Base-by-base conservation (phyloP, 1,140 invertebrate species). In the Hycleus phaleratus region DNA sequence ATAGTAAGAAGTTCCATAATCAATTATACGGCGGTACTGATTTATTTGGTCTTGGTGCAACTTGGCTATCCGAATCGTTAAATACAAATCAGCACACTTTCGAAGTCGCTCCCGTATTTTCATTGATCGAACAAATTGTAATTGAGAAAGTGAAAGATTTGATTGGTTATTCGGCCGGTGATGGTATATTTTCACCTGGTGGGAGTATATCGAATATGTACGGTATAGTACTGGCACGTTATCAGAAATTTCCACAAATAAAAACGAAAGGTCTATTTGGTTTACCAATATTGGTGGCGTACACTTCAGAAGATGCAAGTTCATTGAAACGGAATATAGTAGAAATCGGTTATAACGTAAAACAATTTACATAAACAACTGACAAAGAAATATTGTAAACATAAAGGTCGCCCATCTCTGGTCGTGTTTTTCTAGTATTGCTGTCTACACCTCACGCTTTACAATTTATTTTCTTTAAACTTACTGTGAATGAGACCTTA, bases 151-250 rank as follows among this genome's bases (percentile, higher is more conserved):
- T 87, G 46, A 73, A 85, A 2, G 67, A 78, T 5, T 65, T 87
- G 6, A 78, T 92, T 57, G 88, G 89, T 0, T 92, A 81, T 70
- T 45, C 63, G 26, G 47, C 65, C 53, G 84, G 81, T 2, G 86
- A 89, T 69, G 86, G 86, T 3, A 86, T 88, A n/a, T 81, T 88
- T 51, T 77, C 80, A 42, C 85, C 87, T n/a, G 88, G 93, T 44
- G 94, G 93, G 4, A 92, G 91, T 55, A 80, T 93, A 1, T 86
- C 92, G 0, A 95, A 95, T 69, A 82, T 96, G 79, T 82, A 78
- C 67, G 91, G 82, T 0, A 78, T 96, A 54, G 81, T 88, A 2
- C 69, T 89, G 10, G 93, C 93, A 0, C 80, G 93, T 45, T 88
- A 87, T 68, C 78, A 79, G 39, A 73, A 74, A 25, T 83, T 84